A percentile compares a stretch with the other conserved stretches of the same genome.
Evolutionary conservation across 1,140 invertebrate species (phyloP).

Genomic region (Cydia fagiglandana): DNA sequence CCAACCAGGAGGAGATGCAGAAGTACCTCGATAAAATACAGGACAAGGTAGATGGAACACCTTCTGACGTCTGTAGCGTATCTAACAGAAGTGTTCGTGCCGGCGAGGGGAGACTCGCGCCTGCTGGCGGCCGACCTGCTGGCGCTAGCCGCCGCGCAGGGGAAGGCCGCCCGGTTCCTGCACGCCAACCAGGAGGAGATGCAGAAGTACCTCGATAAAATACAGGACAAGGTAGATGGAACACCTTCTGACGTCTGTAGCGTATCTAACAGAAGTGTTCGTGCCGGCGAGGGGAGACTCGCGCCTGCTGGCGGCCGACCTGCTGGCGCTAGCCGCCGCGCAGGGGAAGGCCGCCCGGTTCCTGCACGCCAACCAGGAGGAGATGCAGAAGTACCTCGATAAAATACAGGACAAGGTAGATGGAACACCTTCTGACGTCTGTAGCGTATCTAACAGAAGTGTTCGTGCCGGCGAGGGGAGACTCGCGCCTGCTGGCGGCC

Average conservation of each 20-base stretch:
- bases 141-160: conserved; percentile 93
- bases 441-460: no score
- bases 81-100: no score
- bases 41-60: no score
- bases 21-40: conserved; percentile 91
- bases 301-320: conserved; percentile 95
- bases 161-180: conserved; percentile 90
- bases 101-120: conserved; percentile 95
- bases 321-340: conserved; percentile 93
- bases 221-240: no score
- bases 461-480: conserved; percentile 95
- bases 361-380: conserved; percentile 91
- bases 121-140: conserved; percentile 97
- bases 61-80: no score
- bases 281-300: conserved; percentile 95
- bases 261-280: no score
- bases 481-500: conserved; percentile 95
- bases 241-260: no score
- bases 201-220: conserved; percentile 89
- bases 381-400: conserved; percentile 91
- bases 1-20: conserved; percentile 90
- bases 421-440: no score
- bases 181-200: conserved; percentile 92
- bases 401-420: no score
- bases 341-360: conserved; percentile 91